Base-by-base conservation (phyloP, 2,113 vertebrate species). In the Sapajus apella region DNA sequence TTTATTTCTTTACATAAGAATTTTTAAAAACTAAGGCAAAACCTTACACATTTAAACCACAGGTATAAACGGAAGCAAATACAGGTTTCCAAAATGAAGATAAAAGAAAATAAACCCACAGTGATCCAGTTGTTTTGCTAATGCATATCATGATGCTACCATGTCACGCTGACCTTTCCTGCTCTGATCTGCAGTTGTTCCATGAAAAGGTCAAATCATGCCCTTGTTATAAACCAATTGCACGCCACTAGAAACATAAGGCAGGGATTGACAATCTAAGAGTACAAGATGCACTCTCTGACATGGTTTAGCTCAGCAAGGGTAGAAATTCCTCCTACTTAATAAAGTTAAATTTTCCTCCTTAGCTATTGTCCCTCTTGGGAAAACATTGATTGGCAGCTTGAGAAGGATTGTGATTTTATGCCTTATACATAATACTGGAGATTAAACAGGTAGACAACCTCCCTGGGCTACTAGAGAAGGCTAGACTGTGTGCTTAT, bases 201-300 rank as follows among this genome's bases (percentile, higher is more conserved):
- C 64, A 66, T 92, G 92, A 93, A 98, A 98, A 98, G 97, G 95
- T 97, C 97, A 98, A 77, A 72, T 12, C 52, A 17, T 40, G 50
- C 70, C 50, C 45, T 30, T 87, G 82, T 72, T 97, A 27, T 58
- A 70, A 52, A 94, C 91, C 91, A 97, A 87, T 95, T 96, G 97
- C 3, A 68, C 43, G 77, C 64, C 45, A 6, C n/a, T 66, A 23
- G 75, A 77, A 96, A 89, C 32, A 10, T 3, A 16, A 35, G n/a
- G 56, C 45, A 82, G 35, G 25, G 11, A 52, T 3, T 84, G 79
- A 93, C 21, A 85, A 70, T 68, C 23, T 79, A 64, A 52, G 14
- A 80, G 80, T 77, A 92, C 43, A 0, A 11, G 18, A 58, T 58
- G 11, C 4, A 66, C 1, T 30, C 8, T 16, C 3, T 30, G 20